Base-by-base conservation (phyloP, 1,140 invertebrate genomes). In the Triops longicaudatus region DNA sequence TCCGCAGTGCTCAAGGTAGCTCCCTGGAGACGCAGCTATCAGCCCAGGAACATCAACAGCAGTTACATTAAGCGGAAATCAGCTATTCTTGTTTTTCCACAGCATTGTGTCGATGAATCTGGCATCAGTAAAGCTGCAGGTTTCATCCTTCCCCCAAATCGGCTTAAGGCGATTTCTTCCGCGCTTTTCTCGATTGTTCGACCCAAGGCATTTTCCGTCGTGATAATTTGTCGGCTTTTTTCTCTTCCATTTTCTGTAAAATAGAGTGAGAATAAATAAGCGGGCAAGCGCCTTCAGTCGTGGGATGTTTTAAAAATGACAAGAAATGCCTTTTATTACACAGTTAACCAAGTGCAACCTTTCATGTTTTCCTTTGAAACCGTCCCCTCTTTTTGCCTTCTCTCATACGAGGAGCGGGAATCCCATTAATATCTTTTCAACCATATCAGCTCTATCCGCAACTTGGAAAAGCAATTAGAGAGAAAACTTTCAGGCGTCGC, bases 371-470 rank as follows among this genome's bases (percentile, higher is more conserved):
- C 50, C 17, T 63, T 63, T 63, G 50, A 63, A 22, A 17, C n/a
- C 50, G 17, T 63, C 17, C 22, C 22, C 50, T 17, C 10, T 9
- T 63, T 22, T 22, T 14, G 14, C 50, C 50, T 63, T 63, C 22
- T 63, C 17, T 63, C 50, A 6, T 63, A 63, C 2, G 50, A 63
- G 50, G n/a, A 63, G 50, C 50, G n/a, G 50, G 50, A 63, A 63
- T 63, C 50, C 50, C 50, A 63, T 63, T 63, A 63, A 63, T 63
- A 63, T 63, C 50, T 63, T 22, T 63, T 63, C 50, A 63, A 63
- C 50, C 50, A 63, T 22, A 63, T 63, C 50, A 63, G 50, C 50
- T 63, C 50, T 63, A 63, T 63, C 50, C 50, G n/a, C 50, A 63
- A 63, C 50, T 63, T 63, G 50, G 50, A 22, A 63, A 63, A 63